Evolutionary conservation across 2,797 vertebrate genomes (phyloP), one percentile per base, ranked within the genome.

Genomic region (Philypnodon macrostomus): DNA sequence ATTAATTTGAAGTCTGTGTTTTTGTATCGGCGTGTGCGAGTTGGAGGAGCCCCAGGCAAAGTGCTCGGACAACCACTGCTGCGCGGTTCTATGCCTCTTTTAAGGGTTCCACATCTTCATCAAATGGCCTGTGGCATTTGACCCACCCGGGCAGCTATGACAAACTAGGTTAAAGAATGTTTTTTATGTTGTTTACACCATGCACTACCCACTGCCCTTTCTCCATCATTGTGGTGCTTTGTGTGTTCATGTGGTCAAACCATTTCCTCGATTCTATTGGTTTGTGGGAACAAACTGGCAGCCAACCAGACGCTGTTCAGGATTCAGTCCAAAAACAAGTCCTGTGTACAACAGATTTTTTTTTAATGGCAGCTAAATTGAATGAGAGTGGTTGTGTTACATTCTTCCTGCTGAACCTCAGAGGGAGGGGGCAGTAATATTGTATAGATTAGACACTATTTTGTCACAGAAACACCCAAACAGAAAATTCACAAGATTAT

Each of bases 261-360:
- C 9, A 24, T 69, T 40, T 73, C 64, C 57, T 70, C 37, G 52
- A 54, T 41, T 40, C 37, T 54, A 54, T 41, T 40, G 29, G 47
- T 42, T 34, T 56, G 49, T 26, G 55, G 53, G 48, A 21, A 48
- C 44, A 35, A 53, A 34, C 27, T 47, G 53, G 36, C 52, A 50
- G 48, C 67, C 63, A 39, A 53, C 53, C 53, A 6, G 47, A 69
- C 39, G 31, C 27, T 42, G 49, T 42, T n/a, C 46, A 16, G 53
- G 49, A 29, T 49, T 48, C 41, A 10, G 75, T 72, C 75, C 73
- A 71, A 62, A 56, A 79, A 74, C 64, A 55, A 70, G 31, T 72
- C 49, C 57, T 67, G 12, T 44, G 15, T 26, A 2, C 37, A 2
- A 56, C 34, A 26, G 61, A 48, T 67, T 34, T 30, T 51, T n/a